Conservation (phyloP, 2,797 vertebrate genomes). For the Lagocephalus sceleratus region DNA sequence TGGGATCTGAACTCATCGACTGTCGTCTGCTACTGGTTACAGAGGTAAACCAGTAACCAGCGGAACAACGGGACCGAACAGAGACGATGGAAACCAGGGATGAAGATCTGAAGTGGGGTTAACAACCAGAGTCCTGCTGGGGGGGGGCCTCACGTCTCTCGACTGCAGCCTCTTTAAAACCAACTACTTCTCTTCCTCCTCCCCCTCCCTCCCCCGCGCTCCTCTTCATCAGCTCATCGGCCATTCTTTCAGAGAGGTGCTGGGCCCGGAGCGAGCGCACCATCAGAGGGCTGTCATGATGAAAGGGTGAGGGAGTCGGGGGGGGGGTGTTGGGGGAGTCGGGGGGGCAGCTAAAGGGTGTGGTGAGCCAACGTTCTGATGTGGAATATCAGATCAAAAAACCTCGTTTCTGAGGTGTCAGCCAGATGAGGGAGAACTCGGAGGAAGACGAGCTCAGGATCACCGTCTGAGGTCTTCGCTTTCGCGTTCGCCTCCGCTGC, state of each 20-base stretch:
- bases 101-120: too few relatives aligned
- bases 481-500: slow-evolving; percentile 16
- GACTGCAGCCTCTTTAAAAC: too few relatives aligned
- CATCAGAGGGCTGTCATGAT: slow-evolving; percentile 49
- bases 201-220: slow-evolving; percentile 9
- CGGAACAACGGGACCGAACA: background rate
- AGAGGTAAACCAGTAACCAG: too few relatives aligned
- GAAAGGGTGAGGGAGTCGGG: slow-evolving; percentile 53
- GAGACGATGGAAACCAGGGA: background rate
- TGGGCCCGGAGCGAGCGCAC: slow-evolving; percentile 24
- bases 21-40: too few relatives aligned
- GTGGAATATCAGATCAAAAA: slow-evolving; percentile 67
- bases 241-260: slow-evolving; percentile 60
- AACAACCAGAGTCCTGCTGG: too few relatives aligned
- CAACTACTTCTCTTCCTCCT: background rate
- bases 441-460: slow-evolving; percentile 19
- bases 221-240: slow-evolving; percentile 57
- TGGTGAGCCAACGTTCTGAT: slow-evolving; percentile 54
- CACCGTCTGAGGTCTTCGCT: background rate
- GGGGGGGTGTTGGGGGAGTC: slow-evolving; percentile 19
- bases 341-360: slow-evolving; percentile 27
- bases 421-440: slow-evolving; percentile 25
- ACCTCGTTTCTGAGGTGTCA: slow-evolving; percentile 63
- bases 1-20: too few relatives aligned
- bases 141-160: background rate